phyloP scores from a whole-genome alignment of 2,797 vertebrate species.

The Serranus cabrilla region DNA sequence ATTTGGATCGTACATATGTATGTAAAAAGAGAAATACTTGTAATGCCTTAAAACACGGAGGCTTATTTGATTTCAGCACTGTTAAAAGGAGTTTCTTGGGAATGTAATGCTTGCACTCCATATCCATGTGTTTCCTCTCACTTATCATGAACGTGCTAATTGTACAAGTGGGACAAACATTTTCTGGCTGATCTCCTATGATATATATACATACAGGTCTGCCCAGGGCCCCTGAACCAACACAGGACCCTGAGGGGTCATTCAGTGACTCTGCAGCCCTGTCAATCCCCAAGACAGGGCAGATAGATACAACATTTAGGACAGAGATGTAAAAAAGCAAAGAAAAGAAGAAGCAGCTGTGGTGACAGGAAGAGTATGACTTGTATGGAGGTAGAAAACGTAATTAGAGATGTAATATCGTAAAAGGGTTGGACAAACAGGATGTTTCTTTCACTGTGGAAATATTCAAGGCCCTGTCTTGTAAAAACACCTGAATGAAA shows the following conservation, averaged over 20 bases:
- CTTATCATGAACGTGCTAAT: not conserved
- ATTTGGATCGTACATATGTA: too few relatives aligned
- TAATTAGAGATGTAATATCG: not conserved
- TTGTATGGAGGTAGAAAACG: not conserved
- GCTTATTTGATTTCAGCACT: too few relatives aligned
- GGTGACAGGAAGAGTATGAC: too few relatives aligned
- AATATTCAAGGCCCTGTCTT: not conserved
- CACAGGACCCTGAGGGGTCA: not conserved
- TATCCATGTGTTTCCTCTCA: not conserved
- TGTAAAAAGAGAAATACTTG: too few relatives aligned
- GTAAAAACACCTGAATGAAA: conserved; percentile 16
- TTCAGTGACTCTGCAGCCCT: not conserved
- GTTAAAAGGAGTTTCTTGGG: not conserved
- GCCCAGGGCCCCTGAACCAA: conserved; percentile 26
- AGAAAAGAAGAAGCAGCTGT: not conserved
- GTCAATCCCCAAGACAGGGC: not conserved
- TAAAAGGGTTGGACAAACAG: too few relatives aligned
- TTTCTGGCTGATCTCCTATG: conserved; percentile 29
- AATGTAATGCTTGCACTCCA: not conserved
- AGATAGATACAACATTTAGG: conserved; percentile 27
- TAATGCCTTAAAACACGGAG: too few relatives aligned
- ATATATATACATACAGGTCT: conserved; percentile 26
- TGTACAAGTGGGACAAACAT: conserved; percentile 25
- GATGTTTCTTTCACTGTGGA: too few relatives aligned
- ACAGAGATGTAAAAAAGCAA: not conserved